phyloP scores from a whole-genome alignment of 2,888 invertebrate species.

The Cordilura impudica region DNA sequence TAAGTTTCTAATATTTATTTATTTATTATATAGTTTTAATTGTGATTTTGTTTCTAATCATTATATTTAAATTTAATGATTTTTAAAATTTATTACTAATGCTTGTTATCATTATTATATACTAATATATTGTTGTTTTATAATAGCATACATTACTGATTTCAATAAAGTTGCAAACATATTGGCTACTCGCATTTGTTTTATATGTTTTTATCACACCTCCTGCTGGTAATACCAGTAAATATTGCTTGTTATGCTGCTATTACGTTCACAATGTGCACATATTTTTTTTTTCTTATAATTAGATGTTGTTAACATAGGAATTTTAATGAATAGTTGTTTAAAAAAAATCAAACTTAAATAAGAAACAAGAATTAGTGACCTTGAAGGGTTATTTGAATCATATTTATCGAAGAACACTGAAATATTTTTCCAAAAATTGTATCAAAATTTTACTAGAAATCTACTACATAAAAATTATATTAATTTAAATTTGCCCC shows the following conservation, averaged over 20 bases:
- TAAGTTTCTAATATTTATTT: no score
- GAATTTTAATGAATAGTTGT: background rate
- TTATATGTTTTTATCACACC: conserved; percentile 33
- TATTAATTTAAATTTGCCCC: no score
- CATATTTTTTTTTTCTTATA: conserved; percentile 2
- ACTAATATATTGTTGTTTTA: background rate
- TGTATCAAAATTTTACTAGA: no score
- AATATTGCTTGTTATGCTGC: conserved; percentile 46
- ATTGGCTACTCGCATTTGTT: background rate
- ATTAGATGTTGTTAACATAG: conserved; percentile 27
- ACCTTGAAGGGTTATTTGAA: background rate
- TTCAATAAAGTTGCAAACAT: background rate
- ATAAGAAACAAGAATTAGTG: background rate
- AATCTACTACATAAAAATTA: no score
- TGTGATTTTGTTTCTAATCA: no score
- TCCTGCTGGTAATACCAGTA: conserved; percentile 47
- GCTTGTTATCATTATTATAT: background rate
- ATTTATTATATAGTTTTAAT: no score
- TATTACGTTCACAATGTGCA: conserved; percentile 44
- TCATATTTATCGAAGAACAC: no score
- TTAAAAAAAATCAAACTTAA: background rate
- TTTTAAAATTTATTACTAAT: background rate
- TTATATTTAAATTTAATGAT: background rate
- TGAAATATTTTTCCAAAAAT: no score
- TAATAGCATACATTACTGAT: background rate